phyloP scores from a whole-genome alignment of 2,888 invertebrate species.

The Lottia scabra region DNA sequence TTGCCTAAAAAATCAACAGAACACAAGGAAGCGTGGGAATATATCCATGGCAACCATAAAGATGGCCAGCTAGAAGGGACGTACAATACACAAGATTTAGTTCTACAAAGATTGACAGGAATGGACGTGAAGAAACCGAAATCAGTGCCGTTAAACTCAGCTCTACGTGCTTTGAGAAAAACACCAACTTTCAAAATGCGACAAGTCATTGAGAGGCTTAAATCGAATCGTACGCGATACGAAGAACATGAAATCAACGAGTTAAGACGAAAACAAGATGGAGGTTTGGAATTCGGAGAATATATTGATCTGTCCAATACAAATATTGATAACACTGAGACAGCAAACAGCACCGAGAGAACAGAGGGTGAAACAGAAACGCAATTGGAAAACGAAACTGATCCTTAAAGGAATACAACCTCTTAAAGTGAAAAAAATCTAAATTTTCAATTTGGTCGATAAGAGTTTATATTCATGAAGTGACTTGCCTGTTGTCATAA shows the following conservation, averaged over 20 bases:
- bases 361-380: background rate
- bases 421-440: too few species aligned
- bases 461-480: too few species aligned
- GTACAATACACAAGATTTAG: constrained; percentile 51
- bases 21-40: constrained; percentile 47
- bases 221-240: constrained; percentile 51
- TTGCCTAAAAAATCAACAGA: constrained; percentile 20
- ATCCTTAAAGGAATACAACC: too few species aligned
- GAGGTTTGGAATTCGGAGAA: background rate
- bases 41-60: constrained; percentile 43
- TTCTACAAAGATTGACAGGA: constrained; percentile 54
- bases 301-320: background rate
- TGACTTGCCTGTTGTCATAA: too few species aligned
- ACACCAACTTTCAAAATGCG: constrained; percentile 64
- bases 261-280: constrained; percentile 32
- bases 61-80: constrained; percentile 38
- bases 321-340: constrained; percentile 9
- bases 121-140: constrained; percentile 33
- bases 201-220: constrained; percentile 56
- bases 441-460: too few species aligned
- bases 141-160: constrained; percentile 47
- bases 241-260: constrained; percentile 56
- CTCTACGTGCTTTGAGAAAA: constrained; percentile 57
- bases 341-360: background rate
- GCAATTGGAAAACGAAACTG: background rate